Evolutionary conservation across 2,113 vertebrate genomes (phyloP), one percentile per base, ranked within the genome.

Genomic region (Bolborhynchus lineola): DNA sequence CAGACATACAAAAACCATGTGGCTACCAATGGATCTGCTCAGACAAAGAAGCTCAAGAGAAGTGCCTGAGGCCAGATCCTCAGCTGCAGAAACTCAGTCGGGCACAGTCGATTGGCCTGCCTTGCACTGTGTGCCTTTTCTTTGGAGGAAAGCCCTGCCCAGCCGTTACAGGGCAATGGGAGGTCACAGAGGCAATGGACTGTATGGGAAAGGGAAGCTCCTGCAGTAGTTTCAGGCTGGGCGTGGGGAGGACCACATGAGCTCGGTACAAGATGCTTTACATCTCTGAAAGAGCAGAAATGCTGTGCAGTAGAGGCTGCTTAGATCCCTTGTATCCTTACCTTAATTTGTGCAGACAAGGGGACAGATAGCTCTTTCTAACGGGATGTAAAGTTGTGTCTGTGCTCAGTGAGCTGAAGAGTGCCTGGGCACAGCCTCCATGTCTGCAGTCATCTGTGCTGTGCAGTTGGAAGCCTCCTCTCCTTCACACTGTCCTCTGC

Each of bases 1-100:
- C 96, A 97, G 97, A 96, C 94, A 25, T 95, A 97, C 57, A 78
- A 96, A 95, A 96, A 82, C 92, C 97, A 97, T 78, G 95, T 93
- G 95, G 92, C 95, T 95, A 91, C 94, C 87, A 70, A 70, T 59
- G 72, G 81, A 81, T 97, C 81, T 86, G 60, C 82, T 82, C 85
- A 96, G 95, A 97, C 94, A 95, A 92, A 97, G 88, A 93, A 92
- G 67, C 94, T 97, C 80, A 86, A 89, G 97, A 95, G 85, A 86
- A 93, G 41, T 91, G 90, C 96, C 96, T 94, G 70, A 65, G 92
- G 95, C 82, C 68, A 92, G 82, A 94, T 96, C 79, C 59, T 97
- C 95, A 96, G 96, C 96, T 95, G 95, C 92, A 93, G 93, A 96
- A 95, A 96, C 96, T 92, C 88, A 90, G n/a, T 69, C 69, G 87